Percentiles rank a stretch among this genome's conserved stretches.
phyloP scores from a whole-genome alignment of 2,113 vertebrate species.

The Rhadina sibilatrix region DNA sequence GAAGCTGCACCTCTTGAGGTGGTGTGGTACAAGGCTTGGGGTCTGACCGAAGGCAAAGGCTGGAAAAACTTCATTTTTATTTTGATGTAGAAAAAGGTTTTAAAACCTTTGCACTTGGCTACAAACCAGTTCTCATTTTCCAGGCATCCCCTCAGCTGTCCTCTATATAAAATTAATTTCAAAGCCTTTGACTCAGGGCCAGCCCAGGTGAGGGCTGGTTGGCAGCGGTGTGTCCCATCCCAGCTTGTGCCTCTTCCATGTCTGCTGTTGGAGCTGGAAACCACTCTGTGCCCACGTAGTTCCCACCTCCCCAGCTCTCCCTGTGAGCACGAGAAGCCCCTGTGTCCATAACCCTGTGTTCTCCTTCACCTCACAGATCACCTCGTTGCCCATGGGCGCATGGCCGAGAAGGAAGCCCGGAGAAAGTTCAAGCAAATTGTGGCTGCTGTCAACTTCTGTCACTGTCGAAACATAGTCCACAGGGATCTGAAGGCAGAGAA shows the following conservation, averaged over 20 bases:
- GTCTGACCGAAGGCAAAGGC: not conserved
- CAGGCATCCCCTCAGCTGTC: not conserved
- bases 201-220: not conserved
- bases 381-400: slow-evolving; percentile 94
- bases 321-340: not conserved
- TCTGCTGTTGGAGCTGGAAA: not conserved
- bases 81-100: not conserved
- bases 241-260: not conserved
- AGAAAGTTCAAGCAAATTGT: slow-evolving; percentile 98
- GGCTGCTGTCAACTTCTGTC: slow-evolving; percentile 95
- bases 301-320: not conserved
- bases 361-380: slow-evolving; percentile 79
- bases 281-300: fast-evolving
- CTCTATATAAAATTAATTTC: not conserved
- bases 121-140: not conserved
- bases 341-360: not conserved
- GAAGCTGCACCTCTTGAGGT: not conserved
- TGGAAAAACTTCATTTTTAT: not conserved
- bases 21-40: not conserved
- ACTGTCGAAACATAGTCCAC: slow-evolving; percentile 96
- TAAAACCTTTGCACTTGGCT: fast-evolving
- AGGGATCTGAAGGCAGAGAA: slow-evolving; percentile 98
- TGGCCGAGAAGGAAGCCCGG: slow-evolving; percentile 97
- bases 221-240: fast-evolving
- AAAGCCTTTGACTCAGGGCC: not conserved